A percentile compares a stretch with the other conserved stretches of the same genome.
These are phyloP conservation scores for Cryptophagus acutangulus DNA, from an alignment of 2,888 invertebrate species.

Conservation along the genomic window DNA sequence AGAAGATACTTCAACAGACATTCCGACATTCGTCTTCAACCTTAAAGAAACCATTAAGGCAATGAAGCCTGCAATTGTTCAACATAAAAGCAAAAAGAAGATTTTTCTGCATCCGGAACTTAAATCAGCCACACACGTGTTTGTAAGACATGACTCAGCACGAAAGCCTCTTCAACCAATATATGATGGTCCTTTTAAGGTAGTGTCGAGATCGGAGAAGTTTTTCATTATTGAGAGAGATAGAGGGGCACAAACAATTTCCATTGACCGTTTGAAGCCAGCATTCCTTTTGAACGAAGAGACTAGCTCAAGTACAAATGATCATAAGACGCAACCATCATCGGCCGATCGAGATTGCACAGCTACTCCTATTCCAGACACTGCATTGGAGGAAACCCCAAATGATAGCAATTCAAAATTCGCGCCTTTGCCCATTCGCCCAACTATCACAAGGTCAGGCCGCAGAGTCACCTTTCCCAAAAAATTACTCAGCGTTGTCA, in stretches of 20 bases:
- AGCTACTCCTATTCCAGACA: too few relatives aligned
- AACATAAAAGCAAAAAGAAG: conserved; percentile 8
- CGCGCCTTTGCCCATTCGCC: too few relatives aligned
- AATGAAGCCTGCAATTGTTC: conserved; percentile 9
- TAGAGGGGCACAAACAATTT: conserved; percentile 15
- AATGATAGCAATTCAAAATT: too few relatives aligned
- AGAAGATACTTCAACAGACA: not conserved
- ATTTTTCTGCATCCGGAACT: conserved; percentile 16
- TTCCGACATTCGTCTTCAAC: not conserved
- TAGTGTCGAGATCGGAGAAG: conserved; percentile 18
- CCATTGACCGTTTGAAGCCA: conserved; percentile 27
- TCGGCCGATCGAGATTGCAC: too few relatives aligned
- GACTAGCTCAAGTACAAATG: too few relatives aligned
- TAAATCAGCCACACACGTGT: conserved; percentile 23
- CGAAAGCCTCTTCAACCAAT: conserved; percentile 23
- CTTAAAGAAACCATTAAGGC: conserved; percentile 7
- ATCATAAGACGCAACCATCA: too few relatives aligned
- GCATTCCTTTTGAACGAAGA: conserved; percentile 15
- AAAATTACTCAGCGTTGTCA: too few relatives aligned
- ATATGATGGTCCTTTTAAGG: conserved; percentile 25
- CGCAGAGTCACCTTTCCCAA: too few relatives aligned
- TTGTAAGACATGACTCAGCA: conserved; percentile 25
- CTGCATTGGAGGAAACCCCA: too few relatives aligned
- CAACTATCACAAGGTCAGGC: too few relatives aligned
- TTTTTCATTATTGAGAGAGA: conserved; percentile 14